phyloP scores from a whole-genome alignment of 2,888 invertebrate species.

The Dugesia japonica region DNA sequence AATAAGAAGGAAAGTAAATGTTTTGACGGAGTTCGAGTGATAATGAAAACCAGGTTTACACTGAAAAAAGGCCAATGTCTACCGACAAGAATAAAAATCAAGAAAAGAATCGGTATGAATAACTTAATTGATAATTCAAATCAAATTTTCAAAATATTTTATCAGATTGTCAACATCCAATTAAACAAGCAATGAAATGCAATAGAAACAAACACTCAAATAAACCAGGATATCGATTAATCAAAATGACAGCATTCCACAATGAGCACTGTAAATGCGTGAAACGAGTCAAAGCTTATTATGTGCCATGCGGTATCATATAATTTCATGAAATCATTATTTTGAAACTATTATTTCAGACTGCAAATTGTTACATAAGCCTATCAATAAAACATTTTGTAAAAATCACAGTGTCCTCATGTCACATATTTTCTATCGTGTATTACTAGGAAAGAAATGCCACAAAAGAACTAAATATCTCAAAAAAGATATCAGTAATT shows the following conservation, averaged over 20 bases:
- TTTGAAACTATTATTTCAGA: background rate
- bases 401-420: background rate
- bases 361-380: conserved; percentile 21
- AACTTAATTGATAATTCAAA: background rate
- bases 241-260: background rate
- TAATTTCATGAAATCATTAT: background rate
- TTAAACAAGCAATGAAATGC: background rate
- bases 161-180: background rate
- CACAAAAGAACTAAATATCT: conserved; percentile 10
- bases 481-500: conserved; percentile 25
- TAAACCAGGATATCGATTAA: background rate
- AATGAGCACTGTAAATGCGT: conserved; percentile 29
- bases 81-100: conserved; percentile 22
- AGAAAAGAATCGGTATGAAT: conserved; percentile 25
- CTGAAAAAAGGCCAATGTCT: conserved; percentile 23
- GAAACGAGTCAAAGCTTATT: background rate
- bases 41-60: conserved; percentile 1
- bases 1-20: background rate
- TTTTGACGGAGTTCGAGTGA: conserved; percentile 23
- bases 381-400: conserved; percentile 5
- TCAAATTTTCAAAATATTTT: background rate
- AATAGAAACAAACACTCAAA: background rate
- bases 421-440: conserved; percentile 15
- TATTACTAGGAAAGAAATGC: background rate
- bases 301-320: conserved; percentile 24